Conservation (phyloP, 2,797 vertebrate species). For the Podargus strigoides region DNA sequence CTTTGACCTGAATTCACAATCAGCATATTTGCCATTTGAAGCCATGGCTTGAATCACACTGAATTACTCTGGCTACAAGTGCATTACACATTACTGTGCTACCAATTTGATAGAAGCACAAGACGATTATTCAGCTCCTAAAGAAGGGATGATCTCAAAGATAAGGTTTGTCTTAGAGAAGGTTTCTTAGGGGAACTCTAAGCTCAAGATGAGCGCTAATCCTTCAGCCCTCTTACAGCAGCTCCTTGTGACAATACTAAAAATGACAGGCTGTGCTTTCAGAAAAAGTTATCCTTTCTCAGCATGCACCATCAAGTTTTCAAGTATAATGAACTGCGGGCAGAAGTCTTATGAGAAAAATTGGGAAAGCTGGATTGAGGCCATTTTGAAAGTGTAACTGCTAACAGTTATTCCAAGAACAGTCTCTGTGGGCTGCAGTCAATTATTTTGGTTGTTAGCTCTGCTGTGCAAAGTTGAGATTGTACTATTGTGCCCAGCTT, state of each 20-base stretch:
- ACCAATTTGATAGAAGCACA: not conserved
- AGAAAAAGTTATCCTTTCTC: not conserved
- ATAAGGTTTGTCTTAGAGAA: constrained; percentile 34
- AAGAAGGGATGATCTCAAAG: constrained; percentile 49
- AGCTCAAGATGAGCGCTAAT: constrained; percentile 4
- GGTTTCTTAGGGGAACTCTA: constrained; percentile 1
- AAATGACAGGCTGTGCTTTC: not conserved
- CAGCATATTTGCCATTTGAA: not conserved
- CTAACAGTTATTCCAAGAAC: constrained; percentile 2
- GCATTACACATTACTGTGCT: not conserved
- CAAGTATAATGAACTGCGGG: not conserved
- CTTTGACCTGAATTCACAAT: not conserved
- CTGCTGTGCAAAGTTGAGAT: not conserved
- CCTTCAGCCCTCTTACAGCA: constrained; percentile 26
- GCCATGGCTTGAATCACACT: not conserved
- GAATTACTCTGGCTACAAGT: not conserved
- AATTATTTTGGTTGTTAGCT: constrained; percentile 12
- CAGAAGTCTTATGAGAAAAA: not conserved
- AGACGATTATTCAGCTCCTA: constrained; percentile 13
- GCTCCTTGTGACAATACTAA: constrained; percentile 17
- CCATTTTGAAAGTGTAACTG: not conserved
- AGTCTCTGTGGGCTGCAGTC: constrained; percentile 11
- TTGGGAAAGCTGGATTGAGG: not conserved
- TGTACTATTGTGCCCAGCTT: constrained; percentile 1
- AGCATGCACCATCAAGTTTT: constrained; percentile 3